phyloP scores from a whole-genome alignment of 2,888 invertebrate genomes.

The Melanophora roralis region DNA sequence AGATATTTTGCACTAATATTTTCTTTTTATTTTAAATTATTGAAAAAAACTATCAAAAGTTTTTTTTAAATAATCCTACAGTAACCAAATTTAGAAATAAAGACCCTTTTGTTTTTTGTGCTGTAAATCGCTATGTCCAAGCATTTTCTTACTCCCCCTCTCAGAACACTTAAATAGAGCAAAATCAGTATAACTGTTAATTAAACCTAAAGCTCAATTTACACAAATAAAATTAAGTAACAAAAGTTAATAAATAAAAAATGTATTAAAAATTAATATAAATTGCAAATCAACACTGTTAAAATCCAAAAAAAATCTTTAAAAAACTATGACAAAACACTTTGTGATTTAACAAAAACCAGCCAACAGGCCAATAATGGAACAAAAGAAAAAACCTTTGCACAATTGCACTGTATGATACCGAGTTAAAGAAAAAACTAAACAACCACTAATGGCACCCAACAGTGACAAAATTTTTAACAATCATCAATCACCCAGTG shows the following conservation, averaged over 20 bases:
- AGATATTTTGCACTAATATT: too few relatives aligned
- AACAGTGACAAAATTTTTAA: slow-evolving; percentile 71
- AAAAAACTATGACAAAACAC: slow-evolving; percentile 29
- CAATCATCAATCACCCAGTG: slow-evolving; percentile 72
- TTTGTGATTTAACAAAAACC: background rate
- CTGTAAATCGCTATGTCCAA: too few relatives aligned
- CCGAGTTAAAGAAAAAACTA: slow-evolving; percentile 23
- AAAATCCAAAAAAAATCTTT: slow-evolving; percentile 29
- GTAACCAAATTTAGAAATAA: too few relatives aligned
- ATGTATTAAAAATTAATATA: slow-evolving; percentile 52
- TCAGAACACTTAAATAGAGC: too few relatives aligned
- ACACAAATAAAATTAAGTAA: background rate
- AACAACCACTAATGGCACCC: slow-evolving; percentile 65
- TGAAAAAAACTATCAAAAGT: too few relatives aligned
- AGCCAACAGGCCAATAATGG: background rate
- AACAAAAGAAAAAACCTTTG: slow-evolving; percentile 25
- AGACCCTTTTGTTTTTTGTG: too few relatives aligned
- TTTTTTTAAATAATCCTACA: too few relatives aligned
- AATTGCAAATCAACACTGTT: slow-evolving; percentile 59
- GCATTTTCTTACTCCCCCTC: too few relatives aligned
- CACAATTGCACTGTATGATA: slow-evolving; percentile 47
- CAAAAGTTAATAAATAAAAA: too few relatives aligned
- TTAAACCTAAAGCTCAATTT: too few relatives aligned
- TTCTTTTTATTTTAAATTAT: too few relatives aligned
- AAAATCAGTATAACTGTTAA: too few relatives aligned